Base-by-base conservation (phyloP, 2,888 invertebrate genomes). In the Lasioglossum leucozonium region DNA sequence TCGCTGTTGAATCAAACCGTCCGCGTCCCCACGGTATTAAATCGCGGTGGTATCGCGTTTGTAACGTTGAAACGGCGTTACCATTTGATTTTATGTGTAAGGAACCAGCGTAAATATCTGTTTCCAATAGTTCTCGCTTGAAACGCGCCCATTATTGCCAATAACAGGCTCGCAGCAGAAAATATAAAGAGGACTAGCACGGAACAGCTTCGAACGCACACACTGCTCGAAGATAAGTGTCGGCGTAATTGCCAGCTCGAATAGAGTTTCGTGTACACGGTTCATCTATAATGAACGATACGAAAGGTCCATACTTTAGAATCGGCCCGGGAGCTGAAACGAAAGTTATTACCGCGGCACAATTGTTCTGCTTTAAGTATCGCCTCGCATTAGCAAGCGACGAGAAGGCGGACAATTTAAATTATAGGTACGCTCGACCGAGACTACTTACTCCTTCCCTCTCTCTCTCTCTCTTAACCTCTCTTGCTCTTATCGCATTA, bases 321-420 rank as follows among this genome's bases (percentile, higher is more conserved):
- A 40, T 73, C 51, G 40, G n/a, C 26, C 47, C 69, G 16, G 34
- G 37, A 30, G 34, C 65, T 58, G 75, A 67, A 83, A 85, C 55
- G 62, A 79, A 81, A 84, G 71, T 84, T 81, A 86, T 88, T 86
- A 42, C 72, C 75, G 42, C 69, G 55, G 74, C 65, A 65, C 86
- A 77, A 88, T 90, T 86, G 89, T 90, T 89, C 91, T 80, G 73
- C 86, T 87, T 84, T 89, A 90, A 90, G 84, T 90, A 89, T 86
- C 87, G 82, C 67, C 80, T 77, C 76, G 74, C 81, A 84, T 90
- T 91, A 90, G 82, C 79, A 72, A 81, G 87, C 74, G 82, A 75
- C 81, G 89, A 84, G 78, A 87, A 83, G 82, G 83, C 82, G 85
- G 81, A 79, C 91, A 85, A 89, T 90, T 89, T 89, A 89, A 89